phyloP scores from a whole-genome alignment of 1,140 invertebrate species.

The Copidosoma floridanum region DNA sequence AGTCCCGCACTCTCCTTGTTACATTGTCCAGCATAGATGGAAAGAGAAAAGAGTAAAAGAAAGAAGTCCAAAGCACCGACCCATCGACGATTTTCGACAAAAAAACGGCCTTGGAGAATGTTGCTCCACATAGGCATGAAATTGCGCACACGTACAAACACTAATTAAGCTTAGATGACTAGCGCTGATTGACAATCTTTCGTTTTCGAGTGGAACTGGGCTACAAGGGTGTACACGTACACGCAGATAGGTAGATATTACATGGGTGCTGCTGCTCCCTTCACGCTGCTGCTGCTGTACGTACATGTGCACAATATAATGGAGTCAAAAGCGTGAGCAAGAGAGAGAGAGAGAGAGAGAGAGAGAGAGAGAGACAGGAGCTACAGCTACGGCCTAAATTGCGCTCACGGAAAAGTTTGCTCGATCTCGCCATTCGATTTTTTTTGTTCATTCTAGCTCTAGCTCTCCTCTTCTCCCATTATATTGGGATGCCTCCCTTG shows the following conservation, averaged over 20 bases:
- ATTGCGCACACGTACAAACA: slow-evolving; percentile 25
- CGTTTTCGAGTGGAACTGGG: slow-evolving; percentile 21
- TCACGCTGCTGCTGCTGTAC: slow-evolving; percentile 23
- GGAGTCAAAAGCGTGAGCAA: slow-evolving; percentile 33
- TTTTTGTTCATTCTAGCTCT: background rate
- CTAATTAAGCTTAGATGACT: slow-evolving; percentile 50
- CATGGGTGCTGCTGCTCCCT: slow-evolving; percentile 11
- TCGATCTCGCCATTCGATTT: background rate
- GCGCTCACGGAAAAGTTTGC: slow-evolving; percentile 8
- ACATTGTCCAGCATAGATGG: no score
- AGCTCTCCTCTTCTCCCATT: slow-evolving; percentile 1
- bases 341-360: slow-evolving; percentile 15
- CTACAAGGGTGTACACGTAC: background rate
- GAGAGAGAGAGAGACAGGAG: background rate
- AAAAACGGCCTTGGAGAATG: slow-evolving; percentile 8
- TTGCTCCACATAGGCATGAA: slow-evolving; percentile 23
- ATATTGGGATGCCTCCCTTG: background rate
- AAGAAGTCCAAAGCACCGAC: slow-evolving; percentile 1
- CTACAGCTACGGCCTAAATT: slow-evolving; percentile 5
- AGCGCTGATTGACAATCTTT: slow-evolving; percentile 52
- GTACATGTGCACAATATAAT: slow-evolving; percentile 28
- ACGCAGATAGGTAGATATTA: no score
- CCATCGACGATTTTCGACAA: slow-evolving; percentile 15
- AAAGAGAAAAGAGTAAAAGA: background rate
- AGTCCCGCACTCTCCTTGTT: no score